Evolutionary conservation across 1,140 invertebrate genomes (phyloP), one percentile per base, ranked within the genome.

Genomic region (Sycobia sp.): DNA sequence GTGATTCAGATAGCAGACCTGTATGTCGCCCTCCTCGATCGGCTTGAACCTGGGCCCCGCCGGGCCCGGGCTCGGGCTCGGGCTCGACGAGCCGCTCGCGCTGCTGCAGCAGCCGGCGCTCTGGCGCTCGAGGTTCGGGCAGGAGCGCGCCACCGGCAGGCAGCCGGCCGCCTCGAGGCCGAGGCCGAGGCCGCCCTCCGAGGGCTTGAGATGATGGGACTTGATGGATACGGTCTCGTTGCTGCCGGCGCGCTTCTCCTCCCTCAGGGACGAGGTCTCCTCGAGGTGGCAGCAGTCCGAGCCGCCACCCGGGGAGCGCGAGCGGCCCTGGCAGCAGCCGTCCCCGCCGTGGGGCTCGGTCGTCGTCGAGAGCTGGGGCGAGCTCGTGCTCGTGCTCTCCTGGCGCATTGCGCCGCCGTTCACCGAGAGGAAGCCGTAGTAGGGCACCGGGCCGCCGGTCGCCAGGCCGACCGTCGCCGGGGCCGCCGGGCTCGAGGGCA

Each of bases 1-100:
- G 69, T 93, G 91, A 69, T 93, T 91, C 46, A 93, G 82, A 67
- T 88, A 88, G 82, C 91, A 93, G 32, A 93, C 84, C 73, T 90
- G 88, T 20, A 92, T 85, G 56, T 91, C 88, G 0, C 90, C 91
- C 61, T 93, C 90, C 13, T 85, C 83, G 27, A 92, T 84, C 8
- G 92, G 83, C 74, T 92, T 93, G 77, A 90, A 92, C 25, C 88
- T 81, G 0, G 88, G 88, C 0, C 89, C 89, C 2, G 81, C 83
- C 0, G 84, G 82, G 18, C 73, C 73, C 0, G 85, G 84, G 5
- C 80, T 82, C 0, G 83, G 84, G 4, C 72, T 84, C 63, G 69
- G 80, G 41, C 68, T 83, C 61, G 69, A 77, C 38, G 73, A 78
- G 0, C 76, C 78, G 43, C 75, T 79, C 14, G 74, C 68, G 5